Base-by-base conservation (phyloP, 2,888 invertebrate species). In the Rhopalosiphum nymphaeae region DNA sequence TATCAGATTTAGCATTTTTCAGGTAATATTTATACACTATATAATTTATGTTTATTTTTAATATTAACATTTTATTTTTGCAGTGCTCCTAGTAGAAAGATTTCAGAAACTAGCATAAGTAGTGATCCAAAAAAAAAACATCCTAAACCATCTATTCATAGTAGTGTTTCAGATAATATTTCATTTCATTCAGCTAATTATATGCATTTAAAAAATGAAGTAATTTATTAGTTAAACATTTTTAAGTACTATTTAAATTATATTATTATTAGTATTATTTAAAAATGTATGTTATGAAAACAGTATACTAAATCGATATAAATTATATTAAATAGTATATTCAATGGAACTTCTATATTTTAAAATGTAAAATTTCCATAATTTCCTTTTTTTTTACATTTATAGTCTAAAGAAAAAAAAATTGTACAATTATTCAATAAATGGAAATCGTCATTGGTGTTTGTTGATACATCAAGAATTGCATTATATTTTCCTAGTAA, bases 111-210 rank as follows among this genome's bases (percentile, higher is more conserved):
- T 44, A 95, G 95, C 42, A 93, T 95, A 25, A 94, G 95, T 78
- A 95, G 95, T 94, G 94, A 95, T 86, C 95, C 96, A 96, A 95
- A 96, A 96, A 94, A 86, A 49, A 94, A 94, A 5, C 46, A 46
- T 36, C 96, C 96, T 93, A 95, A 96, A 95, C 96, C 96, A 96
- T 95, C 96, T 95, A 95, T 97, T 95, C 96, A 97, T 96, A 96
- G 96, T 95, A 95, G 97, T 96, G 95, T 97, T 96, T 91, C 96
- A 96, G 95, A 96, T 67, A 95, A 95, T 85, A 91, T 94, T 57
- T 88, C 94, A n/a, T 94, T 94, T 91, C 95, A 94, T 86, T 95
- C 95, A 53, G 94, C 92, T 29, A 94, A 94, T 42, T 94, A 91
- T n/a, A 61, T 91, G 61, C 90, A 94, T 91, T 86, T 94, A 53